phyloP scores from a whole-genome alignment of 1,140 invertebrate species.

The Elymnias hypermnestra region DNA sequence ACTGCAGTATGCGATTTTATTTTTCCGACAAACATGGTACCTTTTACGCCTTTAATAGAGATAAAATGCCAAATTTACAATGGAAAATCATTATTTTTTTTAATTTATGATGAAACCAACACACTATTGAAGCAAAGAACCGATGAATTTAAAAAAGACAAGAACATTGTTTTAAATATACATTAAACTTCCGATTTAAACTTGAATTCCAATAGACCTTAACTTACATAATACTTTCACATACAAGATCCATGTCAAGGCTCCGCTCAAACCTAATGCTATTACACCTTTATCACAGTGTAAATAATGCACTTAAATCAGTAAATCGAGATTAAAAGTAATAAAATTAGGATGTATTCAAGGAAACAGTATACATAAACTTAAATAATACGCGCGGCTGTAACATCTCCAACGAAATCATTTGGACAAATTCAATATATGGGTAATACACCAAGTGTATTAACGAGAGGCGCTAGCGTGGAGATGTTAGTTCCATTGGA shows the following conservation, averaged over 20 bases:
- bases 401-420: background rate
- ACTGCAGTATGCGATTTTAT: no score
- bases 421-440: no score
- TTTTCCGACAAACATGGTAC: no score
- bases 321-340: constrained; percentile 41
- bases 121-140: no score
- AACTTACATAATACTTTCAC: constrained; percentile 22
- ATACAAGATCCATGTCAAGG: constrained; percentile 55
- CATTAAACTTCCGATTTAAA: constrained; percentile 14
- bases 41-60: no score
- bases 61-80: no score
- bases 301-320: constrained; percentile 71
- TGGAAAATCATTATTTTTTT: no score
- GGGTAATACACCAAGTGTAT: no score
- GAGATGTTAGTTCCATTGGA: no score
- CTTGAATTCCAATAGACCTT: constrained; percentile 6
- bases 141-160: no score
- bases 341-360: constrained; percentile 23
- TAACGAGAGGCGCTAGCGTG: no score
- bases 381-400: background rate
- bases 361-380: background rate
- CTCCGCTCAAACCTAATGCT: constrained; percentile 40
- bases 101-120: no score
- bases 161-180: constrained; percentile 3
- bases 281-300: constrained; percentile 72